Conservation (phyloP, 2,888 invertebrate species). For the Caradrina clavipalpis region DNA sequence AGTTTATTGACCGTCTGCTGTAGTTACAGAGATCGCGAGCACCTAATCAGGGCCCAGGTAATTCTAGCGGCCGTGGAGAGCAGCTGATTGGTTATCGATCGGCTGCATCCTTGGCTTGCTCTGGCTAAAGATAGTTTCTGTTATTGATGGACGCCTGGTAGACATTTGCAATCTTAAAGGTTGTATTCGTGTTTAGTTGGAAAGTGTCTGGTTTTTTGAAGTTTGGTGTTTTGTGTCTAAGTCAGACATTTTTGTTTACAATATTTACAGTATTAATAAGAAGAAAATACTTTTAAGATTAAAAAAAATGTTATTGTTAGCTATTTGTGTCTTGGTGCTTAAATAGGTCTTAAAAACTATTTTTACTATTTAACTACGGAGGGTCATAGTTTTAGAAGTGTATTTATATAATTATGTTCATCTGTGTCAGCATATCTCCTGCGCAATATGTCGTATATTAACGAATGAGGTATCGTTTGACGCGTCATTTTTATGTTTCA, state of each 20-base stretch:
- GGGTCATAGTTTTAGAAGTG: too few species aligned
- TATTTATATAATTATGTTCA: too few species aligned
- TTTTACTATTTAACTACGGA: too few species aligned
- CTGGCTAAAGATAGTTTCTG: slow-evolving; percentile 73
- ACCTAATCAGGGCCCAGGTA: slow-evolving; percentile 85
- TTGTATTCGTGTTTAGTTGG: slow-evolving; percentile 5
- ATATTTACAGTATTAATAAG: too few species aligned
- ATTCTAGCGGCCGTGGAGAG: slow-evolving; percentile 71
- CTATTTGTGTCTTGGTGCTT: background rate
- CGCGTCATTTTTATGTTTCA: too few species aligned
- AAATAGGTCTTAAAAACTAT: too few species aligned
- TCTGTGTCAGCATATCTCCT: too few species aligned
- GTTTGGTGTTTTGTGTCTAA: background rate
- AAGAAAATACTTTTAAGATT: too few species aligned
- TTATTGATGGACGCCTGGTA: slow-evolving; percentile 66
- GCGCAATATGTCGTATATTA: too few species aligned
- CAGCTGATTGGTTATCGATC: slow-evolving; percentile 88
- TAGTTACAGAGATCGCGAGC: slow-evolving; percentile 76
- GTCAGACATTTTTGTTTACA: too few species aligned
- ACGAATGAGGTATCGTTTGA: too few species aligned
- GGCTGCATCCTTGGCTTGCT: slow-evolving; percentile 69
- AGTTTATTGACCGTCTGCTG: slow-evolving; percentile 73
- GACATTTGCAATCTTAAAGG: slow-evolving; percentile 38
- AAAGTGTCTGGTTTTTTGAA: slow-evolving; percentile 9
- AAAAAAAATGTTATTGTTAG: too few species aligned